Base-by-base conservation (phyloP, 2,888 invertebrate species). In the Arenicola marina region DNA sequence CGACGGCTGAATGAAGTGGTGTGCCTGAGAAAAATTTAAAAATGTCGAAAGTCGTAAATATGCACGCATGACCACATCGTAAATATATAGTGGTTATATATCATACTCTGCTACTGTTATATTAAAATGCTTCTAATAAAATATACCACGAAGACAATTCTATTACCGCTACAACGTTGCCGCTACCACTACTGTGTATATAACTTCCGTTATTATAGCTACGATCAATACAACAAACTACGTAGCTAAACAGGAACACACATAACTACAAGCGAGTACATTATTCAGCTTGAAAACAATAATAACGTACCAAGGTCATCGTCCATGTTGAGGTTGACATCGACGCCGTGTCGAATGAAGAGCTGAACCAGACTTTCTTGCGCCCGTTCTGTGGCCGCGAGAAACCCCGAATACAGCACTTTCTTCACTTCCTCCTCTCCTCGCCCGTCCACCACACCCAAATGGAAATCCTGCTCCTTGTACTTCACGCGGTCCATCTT, bases 11-110 rank as follows among this genome's bases (percentile, higher is more conserved):
- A 32, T 68, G 68, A 34, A 68, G 59, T 4, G 66, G 31, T 24
- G 68, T 68, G 26, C 68, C 68, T 68, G 33, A 75, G 7, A 38
- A 15, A 38, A 15, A 38, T 38, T 15, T 38, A 38, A 15, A 38
- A 15, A 38, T 38, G 18, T 38, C n/a, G n/a, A n/a, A n/a, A n/a
- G 38, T 15, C 38, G 18, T 38, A 38, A 15, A 38, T 38, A 38
- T 38, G 18, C 38, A 38, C 11, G 38, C 18, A 38, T 38, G 18
- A 18, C 38, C 38, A 38, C 38, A 38, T 38, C n/a, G 18, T 38
- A 38, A 15, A 38, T 38, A 38, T 38, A 38, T 38, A 38, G 18
- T 38, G 18, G 38, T 15, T 11, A 38, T 38, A 15, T 38, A 15
- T 11, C 38, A 38, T 38, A 15, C 38, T 11, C 11, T 38, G 38